Evolutionary conservation across 2,797 vertebrate genomes (phyloP).

Genomic region (Cossypha polioptera): DNA sequence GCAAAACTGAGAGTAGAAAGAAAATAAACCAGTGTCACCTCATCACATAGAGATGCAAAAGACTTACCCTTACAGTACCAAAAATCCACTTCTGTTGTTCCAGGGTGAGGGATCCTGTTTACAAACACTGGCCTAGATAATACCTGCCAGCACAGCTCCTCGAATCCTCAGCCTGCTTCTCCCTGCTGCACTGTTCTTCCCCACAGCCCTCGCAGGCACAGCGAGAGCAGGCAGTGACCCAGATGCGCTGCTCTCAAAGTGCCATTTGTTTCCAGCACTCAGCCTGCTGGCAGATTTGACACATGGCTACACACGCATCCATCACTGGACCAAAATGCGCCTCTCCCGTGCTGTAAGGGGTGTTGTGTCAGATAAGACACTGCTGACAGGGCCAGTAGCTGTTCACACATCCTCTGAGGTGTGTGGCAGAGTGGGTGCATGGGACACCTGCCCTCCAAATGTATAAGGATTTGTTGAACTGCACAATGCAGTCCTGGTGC

Average conservation of each 20-base stretch:
- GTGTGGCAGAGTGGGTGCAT: neutral
- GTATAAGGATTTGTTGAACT: neutral
- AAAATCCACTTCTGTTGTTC: neutral
- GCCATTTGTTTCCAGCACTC: conserved; percentile 33
- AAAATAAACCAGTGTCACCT: neutral
- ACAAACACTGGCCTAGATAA: neutral
- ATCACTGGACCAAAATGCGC: neutral
- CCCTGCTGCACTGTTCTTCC: neutral
- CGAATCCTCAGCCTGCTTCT: neutral
- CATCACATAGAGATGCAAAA: neutral
- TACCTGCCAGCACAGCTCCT: neutral
- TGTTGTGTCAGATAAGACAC: neutral
- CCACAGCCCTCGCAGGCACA: neutral
- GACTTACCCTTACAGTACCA: neutral
- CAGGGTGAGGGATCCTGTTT: neutral
- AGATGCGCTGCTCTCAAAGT: conserved; percentile 26
- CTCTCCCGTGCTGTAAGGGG: neutral
- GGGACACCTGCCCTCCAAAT: rapidly evolving
- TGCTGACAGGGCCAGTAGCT: neutral
- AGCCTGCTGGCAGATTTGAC: neutral
- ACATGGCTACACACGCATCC: neutral
- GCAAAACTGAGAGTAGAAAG: neutral
- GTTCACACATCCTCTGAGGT: neutral
- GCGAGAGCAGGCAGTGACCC: conserved; percentile 18
- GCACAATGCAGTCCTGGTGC: neutral